A percentile compares a stretch with the other conserved stretches of the same genome.
phyloP scores from a whole-genome alignment of 2,888 invertebrate genomes.

The Zaprionus obscuricornis region DNA sequence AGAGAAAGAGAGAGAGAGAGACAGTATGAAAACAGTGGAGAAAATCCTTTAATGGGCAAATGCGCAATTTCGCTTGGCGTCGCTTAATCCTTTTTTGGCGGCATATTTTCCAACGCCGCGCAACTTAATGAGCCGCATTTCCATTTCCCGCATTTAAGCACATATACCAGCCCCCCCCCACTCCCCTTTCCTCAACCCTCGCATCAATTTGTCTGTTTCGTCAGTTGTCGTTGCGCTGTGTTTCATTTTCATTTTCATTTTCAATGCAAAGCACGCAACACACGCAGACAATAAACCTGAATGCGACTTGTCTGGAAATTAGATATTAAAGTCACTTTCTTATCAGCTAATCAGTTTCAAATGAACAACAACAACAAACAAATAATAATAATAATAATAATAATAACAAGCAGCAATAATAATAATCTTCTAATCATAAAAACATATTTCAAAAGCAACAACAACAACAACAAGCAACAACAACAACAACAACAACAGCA shows the following conservation, averaged over 20 bases:
- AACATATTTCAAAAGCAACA: no score
- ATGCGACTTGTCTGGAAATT: constrained; percentile 25
- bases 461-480: no score
- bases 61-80: constrained; percentile 40
- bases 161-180: no score
- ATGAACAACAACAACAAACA: constrained; percentile 6
- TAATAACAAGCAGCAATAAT: no score
- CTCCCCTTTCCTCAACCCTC: no score
- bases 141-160: no score
- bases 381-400: no score
- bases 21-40: neutral
- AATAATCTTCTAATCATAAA: no score
- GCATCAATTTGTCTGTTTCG: no score
- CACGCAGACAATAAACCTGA: constrained; percentile 47
- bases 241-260: constrained; percentile 37
- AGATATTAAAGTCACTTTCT: neutral
- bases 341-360: neutral
- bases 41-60: constrained; percentile 51
- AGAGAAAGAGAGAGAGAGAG: neutral
- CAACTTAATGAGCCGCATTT: constrained; percentile 68
- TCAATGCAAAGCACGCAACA: constrained; percentile 55
- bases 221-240: no score
- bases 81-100: constrained; percentile 67
- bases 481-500: no score
- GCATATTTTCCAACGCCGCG: constrained; percentile 64